Base-by-base conservation (phyloP, 2,113 vertebrate species). In the Silurus glanis region DNA sequence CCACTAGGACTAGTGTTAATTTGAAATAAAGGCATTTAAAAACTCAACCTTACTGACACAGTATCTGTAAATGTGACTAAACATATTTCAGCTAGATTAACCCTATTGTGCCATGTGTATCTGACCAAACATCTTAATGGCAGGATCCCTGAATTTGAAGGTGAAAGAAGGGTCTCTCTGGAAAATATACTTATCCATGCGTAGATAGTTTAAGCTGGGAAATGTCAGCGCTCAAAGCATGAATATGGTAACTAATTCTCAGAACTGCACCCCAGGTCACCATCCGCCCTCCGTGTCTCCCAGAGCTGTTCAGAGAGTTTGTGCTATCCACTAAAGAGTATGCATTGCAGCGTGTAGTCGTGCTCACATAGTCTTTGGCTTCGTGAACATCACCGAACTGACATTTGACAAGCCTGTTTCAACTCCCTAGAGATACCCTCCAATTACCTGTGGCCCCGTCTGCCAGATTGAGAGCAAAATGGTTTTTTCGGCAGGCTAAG, bases 321-420 rank as follows among this genome's bases (percentile, higher is more conserved):
- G 64, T n/a, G 25, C 49, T 37, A 23, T 13, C 82, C 19, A 83
- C 4, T 21, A 12, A 72, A 53, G 14, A 19, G 56, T 51, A 59
- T 55, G 55, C 12, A 58, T 19, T 45, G 16, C 85, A 69, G 82
- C 76, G 76, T 84, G 75, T 51, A 58, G 17, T 37, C n/a, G 17
- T 66, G 71, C 83, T 64, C 62, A 23, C 64, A 72, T 72, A 61
- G 28, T 80, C 76, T 76, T 87, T 82, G 19, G 67, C 53, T 86
- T 80, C 45, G n/a, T 51, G 51, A 78, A 21, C 62, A 55, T 83
- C 72, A 55, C 21, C 51, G 72, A 69, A 23, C 83, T 90, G 90
- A 90, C 83, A 88, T 88, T 88, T 90, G 87, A 90, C 89, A 89
- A 85, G 81, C 80, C 28, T 88, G 76, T 85, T 85, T 88, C 87